phyloP scores from a whole-genome alignment of 2,113 vertebrate genomes.

The Pseudonaja textilis region DNA sequence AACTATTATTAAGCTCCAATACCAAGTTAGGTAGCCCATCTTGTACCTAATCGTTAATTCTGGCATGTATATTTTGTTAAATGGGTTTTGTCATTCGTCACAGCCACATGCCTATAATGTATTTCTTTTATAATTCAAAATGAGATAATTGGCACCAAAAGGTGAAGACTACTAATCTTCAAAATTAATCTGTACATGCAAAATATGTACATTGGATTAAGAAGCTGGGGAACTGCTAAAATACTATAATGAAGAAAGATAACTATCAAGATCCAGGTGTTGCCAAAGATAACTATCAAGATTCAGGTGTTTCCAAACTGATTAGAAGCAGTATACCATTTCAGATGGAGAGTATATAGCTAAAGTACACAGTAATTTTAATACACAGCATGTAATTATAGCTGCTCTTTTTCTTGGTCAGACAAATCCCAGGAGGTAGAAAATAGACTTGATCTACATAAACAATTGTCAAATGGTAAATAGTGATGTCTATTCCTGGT shows the following conservation, averaged over 20 bases:
- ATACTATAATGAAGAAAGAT: background rate
- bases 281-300: background rate
- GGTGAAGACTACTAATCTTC: background rate
- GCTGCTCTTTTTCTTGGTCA: background rate
- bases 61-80: background rate
- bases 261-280: background rate
- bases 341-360: background rate
- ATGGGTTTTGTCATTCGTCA: background rate
- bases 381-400: background rate
- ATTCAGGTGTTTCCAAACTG: background rate
- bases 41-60: background rate
- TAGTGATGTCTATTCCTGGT: too few relatives aligned
- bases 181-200: background rate
- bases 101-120: background rate
- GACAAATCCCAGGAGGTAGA: background rate
- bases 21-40: background rate
- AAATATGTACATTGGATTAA: background rate
- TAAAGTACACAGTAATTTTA: background rate
- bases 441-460: background rate
- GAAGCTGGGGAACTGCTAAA: background rate
- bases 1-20: background rate
- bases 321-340: background rate
- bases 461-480: background rate
- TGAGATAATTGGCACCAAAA: background rate
- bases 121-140: background rate